phyloP scores from a whole-genome alignment of 2,888 invertebrate species.

The Uropetala carovei region DNA sequence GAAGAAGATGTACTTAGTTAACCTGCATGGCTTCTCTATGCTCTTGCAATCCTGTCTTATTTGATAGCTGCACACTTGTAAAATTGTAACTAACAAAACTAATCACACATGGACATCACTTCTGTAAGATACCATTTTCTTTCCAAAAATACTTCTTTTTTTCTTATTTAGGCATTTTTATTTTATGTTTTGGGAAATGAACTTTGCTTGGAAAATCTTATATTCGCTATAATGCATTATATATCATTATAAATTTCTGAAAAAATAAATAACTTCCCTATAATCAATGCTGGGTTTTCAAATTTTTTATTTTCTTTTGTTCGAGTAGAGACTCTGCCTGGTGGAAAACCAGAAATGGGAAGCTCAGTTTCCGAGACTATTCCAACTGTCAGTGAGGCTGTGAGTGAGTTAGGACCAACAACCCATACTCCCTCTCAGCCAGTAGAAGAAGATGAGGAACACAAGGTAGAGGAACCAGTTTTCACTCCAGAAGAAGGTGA shows the following conservation, averaged over 20 bases:
- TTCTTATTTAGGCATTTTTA: not conserved
- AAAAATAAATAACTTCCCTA: not conserved
- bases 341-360: slow-evolving; percentile 61
- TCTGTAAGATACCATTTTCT: not conserved
- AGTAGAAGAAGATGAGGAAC: slow-evolving; percentile 15
- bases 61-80: not conserved
- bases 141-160: not conserved
- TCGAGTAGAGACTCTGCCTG: slow-evolving; percentile 29
- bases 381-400: slow-evolving; percentile 28
- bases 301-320: slow-evolving; percentile 1
- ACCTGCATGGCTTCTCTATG: not conserved
- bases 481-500: slow-evolving; percentile 27
- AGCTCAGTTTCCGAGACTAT: slow-evolving; percentile 49
- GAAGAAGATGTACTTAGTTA: not conserved
- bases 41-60: not conserved
- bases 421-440: not conserved
- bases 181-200: slow-evolving; percentile 21
- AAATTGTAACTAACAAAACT: not conserved
- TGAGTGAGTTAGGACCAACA: not conserved
- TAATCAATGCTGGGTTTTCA: not conserved
- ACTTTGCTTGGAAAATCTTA: slow-evolving; percentile 9
- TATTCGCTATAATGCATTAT: slow-evolving; percentile 28
- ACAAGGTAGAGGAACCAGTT: slow-evolving; percentile 6
- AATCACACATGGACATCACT: not conserved
- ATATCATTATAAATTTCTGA: not conserved